Evolutionary conservation across 2,797 vertebrate genomes (phyloP), one percentile per base, ranked within the genome.

Genomic region (Botia kubotai): DNA sequence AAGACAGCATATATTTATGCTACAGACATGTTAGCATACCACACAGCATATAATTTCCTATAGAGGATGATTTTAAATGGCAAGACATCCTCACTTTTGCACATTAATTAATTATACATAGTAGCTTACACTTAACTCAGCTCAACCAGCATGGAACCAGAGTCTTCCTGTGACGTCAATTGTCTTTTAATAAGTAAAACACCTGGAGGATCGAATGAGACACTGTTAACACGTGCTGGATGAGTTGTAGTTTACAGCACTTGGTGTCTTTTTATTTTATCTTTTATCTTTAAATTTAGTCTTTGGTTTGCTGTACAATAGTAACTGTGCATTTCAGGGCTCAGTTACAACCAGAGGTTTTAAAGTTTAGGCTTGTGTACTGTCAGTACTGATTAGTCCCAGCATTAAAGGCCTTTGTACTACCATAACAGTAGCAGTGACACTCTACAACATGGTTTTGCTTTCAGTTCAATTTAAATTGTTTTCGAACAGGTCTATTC

Each of bases 161-260:
- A 94, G 87, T 88, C 89, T 84, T 58, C 80, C 62, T 33, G 87
- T 92, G 89, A 92, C 82, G 75, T 88, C 82, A 17, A 72, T 85
- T 84, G 85, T 58, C 52, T 81, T 88, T 94, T 68, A 92, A 93
- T 93, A 91, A 94, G 85, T 93, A 82, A 95, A 86, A 82, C 83
- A 74, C 80, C 65, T 75, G 21, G 75, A 58, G 89, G 91, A 87
- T 94, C 90, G 53, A 86, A 87, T 94, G 83, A 87, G 81, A 66
- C 6, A 21, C 70, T 77, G 58, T 72, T 71, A 80, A 67, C 79
- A 84, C 69, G 73, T 67, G 33, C 53, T 66, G 58, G 62, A 72
- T 36, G 71, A 75, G 73, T 26, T 76, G 21, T 71, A 46, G 36
- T 71, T 71, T 58, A 46, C 26, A 65, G 66, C 29, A 4, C 33